Conservation (phyloP, 1,140 invertebrate genomes). For the Penaeus vannamei region DNA sequence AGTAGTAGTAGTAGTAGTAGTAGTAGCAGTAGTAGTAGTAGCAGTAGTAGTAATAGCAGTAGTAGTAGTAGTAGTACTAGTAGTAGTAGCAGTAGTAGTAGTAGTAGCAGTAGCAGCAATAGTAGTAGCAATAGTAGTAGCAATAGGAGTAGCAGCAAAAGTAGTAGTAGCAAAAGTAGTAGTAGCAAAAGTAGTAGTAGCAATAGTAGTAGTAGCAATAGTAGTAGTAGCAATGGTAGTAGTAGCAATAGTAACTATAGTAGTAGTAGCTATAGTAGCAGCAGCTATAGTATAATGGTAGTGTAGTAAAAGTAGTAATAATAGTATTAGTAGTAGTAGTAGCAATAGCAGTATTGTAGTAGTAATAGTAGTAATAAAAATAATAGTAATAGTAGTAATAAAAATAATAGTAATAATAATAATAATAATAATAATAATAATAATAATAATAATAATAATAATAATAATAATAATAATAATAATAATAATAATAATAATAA, state of each 20-base stretch:
- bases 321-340: constrained; percentile 25
- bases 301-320: constrained; percentile 21
- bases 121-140: neutral
- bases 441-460: constrained; percentile 21
- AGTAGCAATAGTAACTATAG: neutral
- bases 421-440: constrained; percentile 18
- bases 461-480: constrained; percentile 29
- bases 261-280: neutral
- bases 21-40: constrained; percentile 21
- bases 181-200: constrained; percentile 9
- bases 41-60: constrained; percentile 18
- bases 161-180: neutral
- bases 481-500: constrained; percentile 34
- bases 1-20: constrained; percentile 17
- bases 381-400: constrained; percentile 31
- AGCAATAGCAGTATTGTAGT: too few relatives aligned
- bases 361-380: constrained; percentile 28
- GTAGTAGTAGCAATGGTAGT: constrained; percentile 17
- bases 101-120: constrained; percentile 1
- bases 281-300: constrained; percentile 3
- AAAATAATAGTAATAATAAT: constrained; percentile 31
- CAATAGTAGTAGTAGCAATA: constrained; percentile 21
- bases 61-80: constrained; percentile 2
- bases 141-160: neutral
- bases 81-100: constrained; percentile 17